Base-by-base conservation (phyloP, 2,888 invertebrate species). In the Thalpophila matura region DNA sequence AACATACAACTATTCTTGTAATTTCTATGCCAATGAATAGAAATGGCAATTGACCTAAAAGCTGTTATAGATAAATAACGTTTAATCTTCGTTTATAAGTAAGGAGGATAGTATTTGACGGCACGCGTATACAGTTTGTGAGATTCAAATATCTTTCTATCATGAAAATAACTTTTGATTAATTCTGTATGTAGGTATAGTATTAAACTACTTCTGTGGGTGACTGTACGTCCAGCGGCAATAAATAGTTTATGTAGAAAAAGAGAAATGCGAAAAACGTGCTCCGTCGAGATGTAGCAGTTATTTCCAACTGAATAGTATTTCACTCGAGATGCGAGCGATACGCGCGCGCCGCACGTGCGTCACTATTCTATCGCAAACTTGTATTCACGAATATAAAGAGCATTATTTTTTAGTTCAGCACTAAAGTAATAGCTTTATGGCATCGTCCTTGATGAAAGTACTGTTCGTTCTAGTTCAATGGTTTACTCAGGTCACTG, bases 381-480 rank as follows among this genome's bases (percentile, higher is more conserved):
- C 31, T 27, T 24, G 42, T 45, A 16, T 24, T 50, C 38, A 45
- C 49, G 14, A 66, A 46, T 12, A 58, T 6, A 46, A 46, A 50
- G n/a, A 20, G 1, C n/a, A 26, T 5, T 33, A 3, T 16, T 33
- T 50, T 29, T 22, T 29, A 20, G 38, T 40, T 38, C 10, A 24
- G 7, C 2, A 9, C 6, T 51, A 9, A 59, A 29, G 14, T 37
- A 42, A 16, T 26, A 18, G 40, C 4, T 14, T n/a, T 20, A 3
- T 6, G 14, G 12, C 20, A 18, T 14, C 58, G 16, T 31, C 26
- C n/a, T 24, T 14, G 31, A 9, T 29, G 22, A 49, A 10, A 35
- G 10, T 27, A 4, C n/a, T 26, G 20, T 35, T 20, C 2, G 31
- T 51, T 50, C 29, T 31, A 45, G 22, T 3, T 18, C 4, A 33